These are phyloP conservation scores for Odobenus rosmarus DNA, from an alignment of 2,113 vertebrate species.

Conservation along the genomic window DNA sequence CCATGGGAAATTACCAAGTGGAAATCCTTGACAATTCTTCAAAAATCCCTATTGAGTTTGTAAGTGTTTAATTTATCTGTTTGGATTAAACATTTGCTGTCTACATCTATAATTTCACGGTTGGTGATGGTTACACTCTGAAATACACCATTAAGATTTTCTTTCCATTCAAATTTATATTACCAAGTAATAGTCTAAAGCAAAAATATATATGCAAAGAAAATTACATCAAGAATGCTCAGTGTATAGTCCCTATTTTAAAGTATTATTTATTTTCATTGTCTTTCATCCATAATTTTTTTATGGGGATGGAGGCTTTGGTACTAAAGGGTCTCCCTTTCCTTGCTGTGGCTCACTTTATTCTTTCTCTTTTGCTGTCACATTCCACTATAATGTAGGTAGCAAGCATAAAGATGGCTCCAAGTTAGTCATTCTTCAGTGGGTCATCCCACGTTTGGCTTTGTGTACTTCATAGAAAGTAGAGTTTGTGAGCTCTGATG, in stretches of 20 bases:
- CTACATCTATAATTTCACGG: background rate
- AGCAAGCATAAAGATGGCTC: background rate
- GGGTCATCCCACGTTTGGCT: background rate
- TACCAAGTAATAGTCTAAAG: background rate
- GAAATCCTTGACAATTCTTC: constrained; percentile 42
- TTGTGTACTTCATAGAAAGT: background rate
- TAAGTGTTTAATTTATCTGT: constrained; percentile 16
- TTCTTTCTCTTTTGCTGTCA: background rate
- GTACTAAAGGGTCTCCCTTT: background rate
- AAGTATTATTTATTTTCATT: constrained; percentile 24
- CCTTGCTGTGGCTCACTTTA: background rate
- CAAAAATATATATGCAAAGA: background rate
- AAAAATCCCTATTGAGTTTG: background rate
- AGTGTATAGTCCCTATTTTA: background rate
- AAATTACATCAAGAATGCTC: background rate
- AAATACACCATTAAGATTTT: constrained; percentile 15
- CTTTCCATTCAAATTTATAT: constrained; percentile 39
- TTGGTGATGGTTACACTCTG: background rate
- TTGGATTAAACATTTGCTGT: constrained; percentile 5
- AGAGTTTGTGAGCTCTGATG: background rate
- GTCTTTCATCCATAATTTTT: constrained; percentile 11
- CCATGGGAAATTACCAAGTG: constrained; percentile 9
- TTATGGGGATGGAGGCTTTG: background rate
- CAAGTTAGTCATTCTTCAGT: background rate
- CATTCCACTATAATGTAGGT: background rate